Percentiles rank a stretch among this genome's conserved stretches.
phyloP scores from a whole-genome alignment of 2,797 vertebrate species.

The Phoxinus dragarum region DNA sequence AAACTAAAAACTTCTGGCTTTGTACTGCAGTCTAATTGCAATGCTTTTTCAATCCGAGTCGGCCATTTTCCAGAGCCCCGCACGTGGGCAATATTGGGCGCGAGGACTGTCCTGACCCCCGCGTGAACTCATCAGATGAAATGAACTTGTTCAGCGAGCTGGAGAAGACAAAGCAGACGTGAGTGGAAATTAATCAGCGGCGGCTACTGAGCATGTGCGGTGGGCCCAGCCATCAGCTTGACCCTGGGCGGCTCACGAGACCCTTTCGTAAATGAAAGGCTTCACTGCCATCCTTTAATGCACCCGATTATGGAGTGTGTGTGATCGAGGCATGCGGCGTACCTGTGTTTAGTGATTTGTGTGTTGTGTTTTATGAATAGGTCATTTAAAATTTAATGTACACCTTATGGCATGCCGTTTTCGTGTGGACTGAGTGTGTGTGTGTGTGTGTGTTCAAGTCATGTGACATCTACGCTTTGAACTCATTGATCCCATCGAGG shows the following conservation, averaged over 20 bases:
- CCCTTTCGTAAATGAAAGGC: constrained; percentile 78
- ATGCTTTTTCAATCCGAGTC: constrained; percentile 68
- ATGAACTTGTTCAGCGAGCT: constrained; percentile 99
- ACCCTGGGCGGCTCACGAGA: constrained; percentile 74
- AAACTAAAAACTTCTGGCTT: constrained; percentile 57
- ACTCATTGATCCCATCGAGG: constrained; percentile 25
- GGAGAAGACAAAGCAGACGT: constrained; percentile 96
- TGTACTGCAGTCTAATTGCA: constrained; percentile 73
- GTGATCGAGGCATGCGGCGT: constrained; percentile 77
- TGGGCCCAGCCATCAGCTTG: constrained; percentile 74
- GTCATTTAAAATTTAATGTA: constrained; percentile 45
- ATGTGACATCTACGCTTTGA: neutral
- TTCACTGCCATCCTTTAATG: constrained; percentile 85
- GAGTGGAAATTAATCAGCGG: constrained; percentile 91
- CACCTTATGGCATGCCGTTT: constrained; percentile 3
- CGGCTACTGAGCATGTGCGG: constrained; percentile 72
- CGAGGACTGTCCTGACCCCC: constrained; percentile 94
- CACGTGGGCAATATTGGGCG: constrained; percentile 72
- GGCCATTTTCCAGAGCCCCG: constrained; percentile 1
- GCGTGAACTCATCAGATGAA: constrained; percentile 98
- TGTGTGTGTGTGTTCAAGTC: neutral
- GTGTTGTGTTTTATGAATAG: constrained; percentile 84
- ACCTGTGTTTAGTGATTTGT: constrained; percentile 84
- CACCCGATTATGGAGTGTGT: constrained; percentile 88
- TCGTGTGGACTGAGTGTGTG: neutral